These are phyloP conservation scores for Syngnathus typhle DNA, from an alignment of 2,113 vertebrate genomes.

Conservation along the genomic window DNA sequence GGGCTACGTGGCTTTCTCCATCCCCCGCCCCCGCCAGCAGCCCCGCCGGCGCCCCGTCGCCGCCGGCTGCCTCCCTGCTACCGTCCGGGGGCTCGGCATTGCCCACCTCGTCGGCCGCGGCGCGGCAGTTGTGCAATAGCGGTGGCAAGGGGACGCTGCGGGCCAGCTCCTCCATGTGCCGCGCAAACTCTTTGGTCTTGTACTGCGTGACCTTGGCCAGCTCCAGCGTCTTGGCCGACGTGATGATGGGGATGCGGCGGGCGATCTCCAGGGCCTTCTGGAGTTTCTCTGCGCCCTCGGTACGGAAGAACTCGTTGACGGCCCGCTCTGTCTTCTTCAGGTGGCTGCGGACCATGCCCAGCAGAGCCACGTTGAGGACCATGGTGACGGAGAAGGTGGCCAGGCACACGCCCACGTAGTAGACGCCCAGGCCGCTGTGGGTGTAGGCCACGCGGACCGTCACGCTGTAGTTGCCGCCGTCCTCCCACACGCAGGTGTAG, in stretches of 20 bases:
- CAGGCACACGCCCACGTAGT: slow-evolving; percentile 87
- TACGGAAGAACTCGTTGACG: slow-evolving; percentile 95
- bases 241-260: slow-evolving; percentile 91
- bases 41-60: not conserved
- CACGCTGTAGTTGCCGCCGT: slow-evolving; percentile 72
- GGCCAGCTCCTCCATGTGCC: slow-evolving; percentile 91
- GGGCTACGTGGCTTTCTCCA: fast-evolving
- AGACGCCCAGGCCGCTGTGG: slow-evolving; percentile 82
- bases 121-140: slow-evolving; percentile 83
- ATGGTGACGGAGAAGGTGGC: slow-evolving; percentile 85
- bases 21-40: slow-evolving; percentile 8
- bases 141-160: slow-evolving; percentile 90
- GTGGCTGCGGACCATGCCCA: slow-evolving; percentile 94
- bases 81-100: slow-evolving; percentile 30
- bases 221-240: slow-evolving; percentile 86
- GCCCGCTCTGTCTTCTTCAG: slow-evolving; percentile 87
- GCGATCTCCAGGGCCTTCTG: slow-evolving; percentile 94
- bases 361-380: slow-evolving; percentile 82
- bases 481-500: slow-evolving; percentile 75
- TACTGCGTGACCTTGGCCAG: slow-evolving; percentile 86
- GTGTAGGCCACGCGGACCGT: slow-evolving; percentile 83
- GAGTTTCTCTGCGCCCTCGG: slow-evolving; percentile 88
- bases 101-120: slow-evolving; percentile 68
- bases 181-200: slow-evolving; percentile 91
- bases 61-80: slow-evolving; percentile 46